Base-by-base conservation (phyloP, 2,888 invertebrate genomes). In the Melinaea menophilus region DNA sequence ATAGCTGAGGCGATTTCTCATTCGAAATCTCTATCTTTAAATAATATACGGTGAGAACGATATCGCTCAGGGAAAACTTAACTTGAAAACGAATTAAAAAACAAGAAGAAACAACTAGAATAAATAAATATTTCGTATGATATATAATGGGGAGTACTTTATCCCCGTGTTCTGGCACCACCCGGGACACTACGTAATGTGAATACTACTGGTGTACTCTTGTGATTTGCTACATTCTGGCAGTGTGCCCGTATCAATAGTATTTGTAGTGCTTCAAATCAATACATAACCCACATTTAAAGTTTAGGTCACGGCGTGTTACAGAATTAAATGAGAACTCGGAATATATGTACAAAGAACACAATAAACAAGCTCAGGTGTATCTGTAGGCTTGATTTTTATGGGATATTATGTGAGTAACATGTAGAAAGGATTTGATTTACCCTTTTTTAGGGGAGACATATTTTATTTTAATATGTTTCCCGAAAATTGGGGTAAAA, bases 1-100 rank as follows among this genome's bases (percentile, higher is more conserved):
- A 84, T 77, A 75, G 77, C 62, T 66, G 60, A 66, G 66, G 67
- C 54, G 62, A 62, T 72, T 73, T 69, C 69, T 71, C 66, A 71
- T 66, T 65, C 62, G 59, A 62, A 45, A 51, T 35, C 46, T 59
- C 7, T 51, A 12, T 51, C 9, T 2, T 3, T 51, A 31, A 31
- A 31, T 51, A 22, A 31, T 41, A 41, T 41, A 9, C 11, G 41
- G 11, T 41, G 9, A 5, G 11, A 9, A 41, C 41, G 11, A 41
- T 9, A 37, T 37, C 37, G 2, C 37, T 37, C 4, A 37, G 22
- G 22, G 22, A 22, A 22, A 22, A 22, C 22, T 22, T 22, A 22
- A 22, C 22, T 22, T 22, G 3, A 2, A 37, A 37, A 37, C 2
- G 4, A 2, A 37, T 5, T 37, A 37, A 37, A 35, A 37, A 4